phyloP scores from a whole-genome alignment of 2,113 vertebrate species.

The Saccopteryx leptura region DNA sequence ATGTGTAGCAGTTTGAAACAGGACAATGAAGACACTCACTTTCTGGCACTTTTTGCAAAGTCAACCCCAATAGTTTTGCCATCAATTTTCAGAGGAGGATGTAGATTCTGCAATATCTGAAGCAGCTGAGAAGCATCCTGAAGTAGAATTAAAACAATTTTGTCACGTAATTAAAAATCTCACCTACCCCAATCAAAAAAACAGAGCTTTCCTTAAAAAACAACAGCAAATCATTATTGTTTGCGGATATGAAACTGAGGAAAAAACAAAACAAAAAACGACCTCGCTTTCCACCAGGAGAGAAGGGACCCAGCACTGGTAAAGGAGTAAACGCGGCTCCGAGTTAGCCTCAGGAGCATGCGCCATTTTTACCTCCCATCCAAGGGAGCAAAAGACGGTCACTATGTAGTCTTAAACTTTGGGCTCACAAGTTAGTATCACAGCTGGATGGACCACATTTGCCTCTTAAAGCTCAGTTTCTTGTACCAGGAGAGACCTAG shows the following conservation, averaged over 20 bases:
- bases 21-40: slow-evolving; percentile 90
- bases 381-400: neutral
- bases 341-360: neutral
- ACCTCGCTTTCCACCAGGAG: neutral
- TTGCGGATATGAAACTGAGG: neutral
- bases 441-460: neutral
- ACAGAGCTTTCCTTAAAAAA: neutral
- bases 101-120: slow-evolving; percentile 96
- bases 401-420: neutral
- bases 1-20: neutral
- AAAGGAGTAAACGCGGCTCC: neutral
- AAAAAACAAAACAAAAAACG: neutral
- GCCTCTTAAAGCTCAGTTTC: neutral
- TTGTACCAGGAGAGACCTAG: slow-evolving; percentile 7
- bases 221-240: neutral
- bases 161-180: neutral
- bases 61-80: slow-evolving; percentile 99
- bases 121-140: slow-evolving; percentile 99
- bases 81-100: slow-evolving; percentile 97
- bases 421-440: neutral
- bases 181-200: neutral
- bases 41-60: slow-evolving; percentile 99
- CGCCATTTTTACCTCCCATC: neutral
- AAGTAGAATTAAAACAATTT: slow-evolving; percentile 69
- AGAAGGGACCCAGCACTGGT: neutral